Percentiles rank a stretch among this genome's conserved stretches.
Evolutionary conservation across 2,888 invertebrate species (phyloP).

Genomic region (Junonia oenone): DNA sequence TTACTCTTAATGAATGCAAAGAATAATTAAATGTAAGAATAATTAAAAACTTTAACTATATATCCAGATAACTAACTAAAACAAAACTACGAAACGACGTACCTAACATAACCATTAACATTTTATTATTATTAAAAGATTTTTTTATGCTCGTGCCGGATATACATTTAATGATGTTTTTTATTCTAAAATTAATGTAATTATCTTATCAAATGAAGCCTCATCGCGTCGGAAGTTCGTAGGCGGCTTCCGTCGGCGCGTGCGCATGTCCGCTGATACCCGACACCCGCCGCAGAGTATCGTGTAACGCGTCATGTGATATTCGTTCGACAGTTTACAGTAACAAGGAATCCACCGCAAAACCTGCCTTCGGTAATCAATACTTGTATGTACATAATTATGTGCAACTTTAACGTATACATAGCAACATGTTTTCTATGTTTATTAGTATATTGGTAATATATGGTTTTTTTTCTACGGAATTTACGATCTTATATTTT

Average conservation of each 20-base stretch:
- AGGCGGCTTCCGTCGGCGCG: constrained; percentile 66
- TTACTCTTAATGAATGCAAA: constrained; percentile 7
- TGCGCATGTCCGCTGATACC: constrained; percentile 52
- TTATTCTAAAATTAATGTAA: background rate
- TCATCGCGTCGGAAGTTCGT: constrained; percentile 64
- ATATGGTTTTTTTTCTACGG: too few species aligned
- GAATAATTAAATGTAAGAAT: too few species aligned
- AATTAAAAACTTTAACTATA: background rate
- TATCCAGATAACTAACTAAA: background rate
- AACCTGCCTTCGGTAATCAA: constrained; percentile 31
- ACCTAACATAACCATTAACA: background rate
- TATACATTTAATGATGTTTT: background rate
- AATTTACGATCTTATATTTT: too few species aligned
- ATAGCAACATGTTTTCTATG: background rate
- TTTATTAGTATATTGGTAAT: background rate
- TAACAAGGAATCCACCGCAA: constrained; percentile 30
- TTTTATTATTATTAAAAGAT: background rate
- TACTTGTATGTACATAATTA: constrained; percentile 14
- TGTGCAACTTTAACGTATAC: background rate
- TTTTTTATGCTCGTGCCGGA: background rate
- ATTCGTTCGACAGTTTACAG: constrained; percentile 35
- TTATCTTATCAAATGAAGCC: constrained; percentile 48
- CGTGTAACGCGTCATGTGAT: constrained; percentile 39
- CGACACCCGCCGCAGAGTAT: constrained; percentile 47
- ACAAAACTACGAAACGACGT: background rate